Percentiles rank a stretch among this genome's conserved stretches.
phyloP scores from a whole-genome alignment of 1,140 invertebrate genomes.

The Pseudomyrmex cubaensis region DNA sequence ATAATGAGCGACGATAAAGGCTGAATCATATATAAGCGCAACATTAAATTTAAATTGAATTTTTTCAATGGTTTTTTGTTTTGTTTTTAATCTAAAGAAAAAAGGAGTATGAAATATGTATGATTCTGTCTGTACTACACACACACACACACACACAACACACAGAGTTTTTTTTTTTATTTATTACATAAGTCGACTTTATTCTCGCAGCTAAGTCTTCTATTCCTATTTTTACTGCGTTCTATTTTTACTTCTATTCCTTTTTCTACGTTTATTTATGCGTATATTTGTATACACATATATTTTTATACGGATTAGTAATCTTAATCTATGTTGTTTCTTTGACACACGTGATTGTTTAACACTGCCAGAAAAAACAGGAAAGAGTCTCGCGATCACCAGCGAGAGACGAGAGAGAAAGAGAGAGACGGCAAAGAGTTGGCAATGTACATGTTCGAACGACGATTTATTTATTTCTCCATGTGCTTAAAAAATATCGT shows the following conservation, averaged over 20 bases:
- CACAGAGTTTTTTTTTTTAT: conserved; percentile 70
- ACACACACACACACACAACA: conserved; percentile 32
- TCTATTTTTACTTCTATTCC: no score
- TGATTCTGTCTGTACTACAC: conserved; percentile 34
- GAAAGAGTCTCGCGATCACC: not conserved
- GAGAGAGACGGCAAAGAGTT: not conserved
- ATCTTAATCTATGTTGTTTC: conserved; percentile 29
- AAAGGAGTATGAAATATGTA: not conserved
- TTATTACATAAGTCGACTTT: conserved; percentile 78
- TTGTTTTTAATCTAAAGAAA: no score
- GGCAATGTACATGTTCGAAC: conserved; percentile 12
- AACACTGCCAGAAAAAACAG: not conserved
- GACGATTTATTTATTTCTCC: no score
- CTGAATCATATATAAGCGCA: conserved; percentile 60
- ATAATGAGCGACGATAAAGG: conserved; percentile 59
- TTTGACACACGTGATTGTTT: conserved; percentile 15
- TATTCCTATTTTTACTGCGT: conserved; percentile 59
- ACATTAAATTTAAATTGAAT: conserved; percentile 26
- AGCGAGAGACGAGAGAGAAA: not conserved
- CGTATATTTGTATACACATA: conserved; percentile 77
- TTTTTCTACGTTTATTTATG: conserved; percentile 79
- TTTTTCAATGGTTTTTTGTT: no score
- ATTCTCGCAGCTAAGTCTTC: conserved; percentile 68
- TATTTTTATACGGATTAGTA: conserved; percentile 62
- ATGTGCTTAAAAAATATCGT: not conserved